phyloP scores from a whole-genome alignment of 2,797 vertebrate species.

The Brachyalestes nurse region DNA sequence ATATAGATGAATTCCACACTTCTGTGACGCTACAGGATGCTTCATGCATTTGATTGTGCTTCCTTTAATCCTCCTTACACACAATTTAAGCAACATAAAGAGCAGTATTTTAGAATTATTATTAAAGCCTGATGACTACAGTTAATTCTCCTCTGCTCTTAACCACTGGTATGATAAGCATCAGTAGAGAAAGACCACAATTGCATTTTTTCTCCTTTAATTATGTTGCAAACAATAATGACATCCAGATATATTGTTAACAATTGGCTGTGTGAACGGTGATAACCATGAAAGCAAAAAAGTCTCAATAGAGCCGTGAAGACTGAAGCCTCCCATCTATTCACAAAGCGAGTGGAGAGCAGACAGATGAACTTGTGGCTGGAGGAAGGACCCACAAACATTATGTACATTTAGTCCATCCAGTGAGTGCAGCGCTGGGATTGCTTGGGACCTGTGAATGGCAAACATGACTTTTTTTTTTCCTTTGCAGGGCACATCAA shows the following conservation, averaged over 20 bases:
- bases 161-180: conserved; percentile 17
- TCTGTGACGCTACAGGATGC: no score
- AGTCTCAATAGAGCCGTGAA: conserved; percentile 73
- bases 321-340: conserved; percentile 73
- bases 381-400: conserved; percentile 65
- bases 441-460: conserved; percentile 76
- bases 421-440: conserved; percentile 70
- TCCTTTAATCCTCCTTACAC: no score
- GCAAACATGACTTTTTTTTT: conserved; percentile 61
- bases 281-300: conserved; percentile 76
- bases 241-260: conserved; percentile 87
- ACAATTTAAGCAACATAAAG: no score
- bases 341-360: conserved; percentile 70
- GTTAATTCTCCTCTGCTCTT: not conserved
- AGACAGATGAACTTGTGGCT: conserved; percentile 65
- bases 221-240: conserved; percentile 87
- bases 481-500: conserved; percentile 53
- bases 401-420: conserved; percentile 62
- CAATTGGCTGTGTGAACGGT: conserved; percentile 81
- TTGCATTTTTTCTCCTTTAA: conserved; percentile 72
- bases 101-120: no score
- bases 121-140: not conserved
- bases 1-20: no score
- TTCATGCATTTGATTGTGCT: no score
- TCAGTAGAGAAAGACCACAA: conserved; percentile 45